Percentiles rank a stretch among this genome's conserved stretches.
phyloP scores from a whole-genome alignment of 1,140 invertebrate genomes.

The Hycleus phaleratus region DNA sequence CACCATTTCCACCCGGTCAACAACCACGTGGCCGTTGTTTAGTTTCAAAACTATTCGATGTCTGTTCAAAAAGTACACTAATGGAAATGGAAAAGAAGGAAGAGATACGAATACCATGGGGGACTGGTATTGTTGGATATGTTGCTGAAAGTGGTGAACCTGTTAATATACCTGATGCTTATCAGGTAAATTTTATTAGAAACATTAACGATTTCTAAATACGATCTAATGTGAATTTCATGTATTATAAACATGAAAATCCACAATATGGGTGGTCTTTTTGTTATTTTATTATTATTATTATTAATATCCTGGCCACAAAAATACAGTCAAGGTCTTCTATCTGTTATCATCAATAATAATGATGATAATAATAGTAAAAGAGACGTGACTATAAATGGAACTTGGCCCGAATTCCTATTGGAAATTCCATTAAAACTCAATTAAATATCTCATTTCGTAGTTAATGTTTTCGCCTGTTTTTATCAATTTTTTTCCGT shows the following conservation, averaged over 20 bases:
- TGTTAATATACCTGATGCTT: conserved; percentile 92
- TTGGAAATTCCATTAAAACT: too few species aligned
- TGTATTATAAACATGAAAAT: too few species aligned
- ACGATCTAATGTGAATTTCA: too few species aligned
- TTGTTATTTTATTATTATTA: too few species aligned
- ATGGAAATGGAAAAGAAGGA: conserved; percentile 87
- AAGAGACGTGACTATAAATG: too few species aligned
- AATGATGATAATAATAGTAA: too few species aligned
- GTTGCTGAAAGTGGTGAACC: conserved; percentile 87
- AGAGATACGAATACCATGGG: conserved; percentile 86
- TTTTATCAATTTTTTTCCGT: not conserved
- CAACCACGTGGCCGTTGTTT: conserved; percentile 52
- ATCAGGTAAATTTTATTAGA: conserved; percentile 57
- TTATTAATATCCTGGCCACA: too few species aligned
- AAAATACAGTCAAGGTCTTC: too few species aligned
- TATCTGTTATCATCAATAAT: too few species aligned
- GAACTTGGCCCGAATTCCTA: too few species aligned
- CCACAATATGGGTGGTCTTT: too few species aligned
- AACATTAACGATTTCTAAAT: too few species aligned
- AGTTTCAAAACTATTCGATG: conserved; percentile 91
- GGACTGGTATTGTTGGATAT: conserved; percentile 86
- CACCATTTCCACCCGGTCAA: conserved; percentile 28
- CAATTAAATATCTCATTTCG: not conserved
- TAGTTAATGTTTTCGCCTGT: not conserved
- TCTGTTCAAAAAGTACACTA: conserved; percentile 80